These are phyloP conservation scores for Drosophila borborema DNA, from an alignment of 2,888 invertebrate genomes.

Conservation along the genomic window DNA sequence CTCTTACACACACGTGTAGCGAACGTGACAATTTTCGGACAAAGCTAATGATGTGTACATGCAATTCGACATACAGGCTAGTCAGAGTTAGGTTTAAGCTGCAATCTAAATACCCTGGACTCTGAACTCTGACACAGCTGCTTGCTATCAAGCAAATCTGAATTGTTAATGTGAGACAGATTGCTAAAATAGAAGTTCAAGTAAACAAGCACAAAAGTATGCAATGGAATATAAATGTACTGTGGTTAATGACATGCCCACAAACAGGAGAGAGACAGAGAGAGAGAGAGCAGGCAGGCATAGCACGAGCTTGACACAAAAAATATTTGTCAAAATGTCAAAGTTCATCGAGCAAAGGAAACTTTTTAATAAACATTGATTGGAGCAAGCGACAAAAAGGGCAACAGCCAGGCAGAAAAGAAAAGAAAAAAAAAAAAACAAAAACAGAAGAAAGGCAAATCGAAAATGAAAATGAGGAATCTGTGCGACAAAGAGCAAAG, in stretches of 20 bases:
- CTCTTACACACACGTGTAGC: conserved; percentile 41
- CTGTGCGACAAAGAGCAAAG: conserved; percentile 35
- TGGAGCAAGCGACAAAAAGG: conserved; percentile 53
- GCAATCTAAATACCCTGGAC: conserved; percentile 30
- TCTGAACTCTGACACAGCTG: conserved; percentile 21
- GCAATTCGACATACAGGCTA: conserved; percentile 57
- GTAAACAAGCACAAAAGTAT: conserved; percentile 26
- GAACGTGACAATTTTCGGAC: conserved; percentile 75
- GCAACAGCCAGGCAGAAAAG: conserved; percentile 4
- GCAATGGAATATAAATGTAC: conserved; percentile 24
- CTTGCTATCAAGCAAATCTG: conserved; percentile 7
- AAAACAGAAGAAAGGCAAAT: conserved; percentile 25
- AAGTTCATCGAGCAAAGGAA: conserved; percentile 59
- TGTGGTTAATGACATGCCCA: conserved; percentile 17
- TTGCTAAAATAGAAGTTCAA: conserved; percentile 13
- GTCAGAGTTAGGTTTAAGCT: background rate
- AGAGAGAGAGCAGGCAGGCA: background rate
- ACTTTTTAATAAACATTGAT: conserved; percentile 72
- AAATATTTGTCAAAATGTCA: conserved; percentile 58
- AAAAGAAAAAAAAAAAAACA: background rate
- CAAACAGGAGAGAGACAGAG: background rate
- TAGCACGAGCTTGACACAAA: conserved; percentile 15
- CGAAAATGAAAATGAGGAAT: conserved; percentile 50
- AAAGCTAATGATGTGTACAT: conserved; percentile 73
- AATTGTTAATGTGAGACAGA: conserved; percentile 24